Evolutionary conservation across 2,888 invertebrate species (phyloP), one percentile per base, ranked within the genome.

Genomic region (Ariolimax columbianus): DNA sequence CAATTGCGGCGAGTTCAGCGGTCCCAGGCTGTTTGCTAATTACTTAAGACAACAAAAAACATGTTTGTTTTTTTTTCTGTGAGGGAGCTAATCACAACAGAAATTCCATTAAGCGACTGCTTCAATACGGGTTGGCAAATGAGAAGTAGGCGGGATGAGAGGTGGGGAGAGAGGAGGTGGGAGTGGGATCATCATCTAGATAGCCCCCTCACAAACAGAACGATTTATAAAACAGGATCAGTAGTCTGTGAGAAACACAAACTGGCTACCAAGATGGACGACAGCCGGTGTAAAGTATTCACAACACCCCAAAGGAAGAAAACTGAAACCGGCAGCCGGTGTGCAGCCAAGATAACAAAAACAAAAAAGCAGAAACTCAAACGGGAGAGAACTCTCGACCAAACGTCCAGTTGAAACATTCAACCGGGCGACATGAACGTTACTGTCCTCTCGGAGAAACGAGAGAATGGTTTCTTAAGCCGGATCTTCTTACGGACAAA

Each of bases 11-110:
- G 38, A 78, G 78, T 14, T 59, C 38, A 26, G 11, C 38, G 14
- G 38, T 78, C 9, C n/a, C 59, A n/a, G 59, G 63, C 14, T 82
- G 75, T 82, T 82, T 82, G 82, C 55, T 75, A 59, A 75, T 82
- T 75, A 75, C 43, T 82, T 82, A 73, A 75, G 43, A 40, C 63
- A 36, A 82, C 82, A 82, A 82, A 75, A 75, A 63, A 73, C 75
- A n/a, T 73, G 73, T 51, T 73, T 81, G 7, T 4, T 30, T 51
- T 51, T 17, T 17, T 11, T 30, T 14, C 66, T n/a, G 9, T 9
- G 7, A 30, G 68, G 47, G 68, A 68, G 68, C 33, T 55, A 59
- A 43, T 66, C 84, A 79, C n/a, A 40, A 55, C 43, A 33, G 59
- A 83, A 68, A 33, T 40, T 75, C 9, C 33, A 75, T 11, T 51